phyloP scores from a whole-genome alignment of 2,888 invertebrate species.

The Cerastis leucographa region DNA sequence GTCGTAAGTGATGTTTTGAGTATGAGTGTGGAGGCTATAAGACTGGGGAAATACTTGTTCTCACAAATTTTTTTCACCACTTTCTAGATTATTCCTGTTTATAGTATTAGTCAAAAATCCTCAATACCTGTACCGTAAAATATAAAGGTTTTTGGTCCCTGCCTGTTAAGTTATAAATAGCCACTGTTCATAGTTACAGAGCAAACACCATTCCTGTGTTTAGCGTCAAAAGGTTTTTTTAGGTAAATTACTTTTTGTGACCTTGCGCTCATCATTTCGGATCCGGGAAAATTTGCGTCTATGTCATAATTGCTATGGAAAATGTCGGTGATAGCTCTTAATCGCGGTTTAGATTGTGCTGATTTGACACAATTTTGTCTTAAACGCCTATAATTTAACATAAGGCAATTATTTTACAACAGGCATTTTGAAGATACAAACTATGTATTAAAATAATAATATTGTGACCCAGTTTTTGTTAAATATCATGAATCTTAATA shows the following conservation, averaged over 20 bases:
- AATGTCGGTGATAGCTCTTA: background rate
- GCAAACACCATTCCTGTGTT: background rate
- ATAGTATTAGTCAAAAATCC: too few species aligned
- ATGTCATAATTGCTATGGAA: background rate
- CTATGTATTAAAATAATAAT: background rate
- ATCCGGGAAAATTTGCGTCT: background rate
- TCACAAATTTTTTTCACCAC: too few species aligned
- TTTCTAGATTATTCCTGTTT: too few species aligned
- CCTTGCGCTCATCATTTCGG: background rate
- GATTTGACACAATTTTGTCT: background rate
- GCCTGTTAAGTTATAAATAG: background rate
- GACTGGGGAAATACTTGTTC: too few species aligned
- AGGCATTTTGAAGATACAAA: background rate
- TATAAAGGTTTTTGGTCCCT: too few species aligned
- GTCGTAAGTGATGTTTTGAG: too few species aligned
- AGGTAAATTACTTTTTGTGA: background rate
- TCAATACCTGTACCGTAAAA: too few species aligned
- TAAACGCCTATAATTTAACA: background rate
- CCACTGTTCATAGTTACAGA: background rate
- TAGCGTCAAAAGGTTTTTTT: background rate
- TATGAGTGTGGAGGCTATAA: too few species aligned
- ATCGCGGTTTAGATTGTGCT: background rate
- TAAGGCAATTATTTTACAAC: constrained; percentile 10
- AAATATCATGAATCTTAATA: constrained; percentile 20
- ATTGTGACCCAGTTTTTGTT: background rate